phyloP scores from a whole-genome alignment of 2,888 invertebrate species.

The Glaucopsyche alexis region DNA sequence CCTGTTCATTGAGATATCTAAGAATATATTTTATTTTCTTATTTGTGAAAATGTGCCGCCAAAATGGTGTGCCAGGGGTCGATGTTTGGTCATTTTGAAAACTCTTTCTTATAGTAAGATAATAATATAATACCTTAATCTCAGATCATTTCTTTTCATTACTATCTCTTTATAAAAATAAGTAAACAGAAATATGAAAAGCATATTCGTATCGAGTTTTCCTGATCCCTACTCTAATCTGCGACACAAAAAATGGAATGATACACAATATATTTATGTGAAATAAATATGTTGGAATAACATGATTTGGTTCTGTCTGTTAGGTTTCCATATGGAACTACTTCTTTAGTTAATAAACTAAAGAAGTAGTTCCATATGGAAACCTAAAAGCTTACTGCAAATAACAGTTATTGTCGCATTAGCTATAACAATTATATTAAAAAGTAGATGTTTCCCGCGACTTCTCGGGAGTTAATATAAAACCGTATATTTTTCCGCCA shows the following conservation, averaged over 20 bases:
- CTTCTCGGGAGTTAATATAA: too few species aligned
- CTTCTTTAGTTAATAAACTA: background rate
- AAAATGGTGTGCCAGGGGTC: background rate
- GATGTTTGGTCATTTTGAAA: background rate
- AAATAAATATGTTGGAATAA: background rate
- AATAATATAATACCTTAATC: background rate
- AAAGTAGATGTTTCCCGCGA: too few species aligned
- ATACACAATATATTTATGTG: background rate
- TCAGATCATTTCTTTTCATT: background rate
- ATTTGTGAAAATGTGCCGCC: background rate
- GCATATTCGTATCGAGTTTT: background rate
- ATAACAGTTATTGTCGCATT: too few species aligned
- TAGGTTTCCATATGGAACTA: background rate
- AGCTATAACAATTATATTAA: too few species aligned
- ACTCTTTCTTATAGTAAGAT: background rate
- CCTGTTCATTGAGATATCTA: background rate
- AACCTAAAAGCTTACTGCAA: too few species aligned
- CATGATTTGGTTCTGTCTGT: background rate
- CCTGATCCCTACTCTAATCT: background rate
- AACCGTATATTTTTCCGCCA: too few species aligned
- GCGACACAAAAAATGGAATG: background rate
- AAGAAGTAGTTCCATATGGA: too few species aligned
- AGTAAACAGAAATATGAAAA: background rate
- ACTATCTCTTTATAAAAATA: background rate
- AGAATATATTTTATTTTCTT: background rate